phyloP scores from a whole-genome alignment of 2,113 vertebrate species.

The Solea senegalensis region DNA sequence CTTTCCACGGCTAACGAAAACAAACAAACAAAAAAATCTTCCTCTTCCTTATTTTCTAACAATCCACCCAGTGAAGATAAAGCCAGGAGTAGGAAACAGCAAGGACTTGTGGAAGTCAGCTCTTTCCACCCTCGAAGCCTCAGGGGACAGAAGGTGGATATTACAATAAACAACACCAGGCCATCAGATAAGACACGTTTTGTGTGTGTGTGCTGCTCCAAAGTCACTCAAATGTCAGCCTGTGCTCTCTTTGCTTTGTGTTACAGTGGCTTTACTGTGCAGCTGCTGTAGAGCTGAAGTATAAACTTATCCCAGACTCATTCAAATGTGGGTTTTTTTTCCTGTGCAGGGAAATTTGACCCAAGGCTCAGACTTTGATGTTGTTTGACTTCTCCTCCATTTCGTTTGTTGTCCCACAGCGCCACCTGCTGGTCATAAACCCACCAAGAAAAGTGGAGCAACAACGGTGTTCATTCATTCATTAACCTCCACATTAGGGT shows the following conservation, averaged over 20 bases:
- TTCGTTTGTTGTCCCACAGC: constrained; percentile 42
- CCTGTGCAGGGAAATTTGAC: not conserved
- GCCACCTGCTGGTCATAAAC: constrained; percentile 53
- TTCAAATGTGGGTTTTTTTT: constrained; percentile 7
- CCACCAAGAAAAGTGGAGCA: too few species aligned
- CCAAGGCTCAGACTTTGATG: constrained; percentile 52
- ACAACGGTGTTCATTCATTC: too few species aligned
- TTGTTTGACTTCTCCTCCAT: not conserved
- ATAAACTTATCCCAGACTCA: constrained; percentile 12
- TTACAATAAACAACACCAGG: constrained; percentile 43
- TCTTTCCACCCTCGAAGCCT: constrained; percentile 14
- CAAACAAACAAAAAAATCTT: constrained; percentile 12
- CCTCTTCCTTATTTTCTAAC: constrained; percentile 47
- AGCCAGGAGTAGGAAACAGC: constrained; percentile 40
- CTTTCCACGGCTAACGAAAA: not conserved
- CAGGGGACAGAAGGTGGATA: constrained; percentile 26
- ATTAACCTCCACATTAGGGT: too few species aligned
- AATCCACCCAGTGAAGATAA: constrained; percentile 47
- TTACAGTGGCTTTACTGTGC: not conserved
- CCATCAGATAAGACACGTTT: constrained; percentile 59
- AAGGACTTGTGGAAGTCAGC: constrained; percentile 43
- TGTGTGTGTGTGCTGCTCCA: constrained; percentile 10
- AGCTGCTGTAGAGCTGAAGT: not conserved
- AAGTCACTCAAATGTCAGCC: constrained; percentile 62
- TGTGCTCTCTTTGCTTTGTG: not conserved